phyloP scores from a whole-genome alignment of 2,888 invertebrate species.

The Oxytorus armatus region DNA sequence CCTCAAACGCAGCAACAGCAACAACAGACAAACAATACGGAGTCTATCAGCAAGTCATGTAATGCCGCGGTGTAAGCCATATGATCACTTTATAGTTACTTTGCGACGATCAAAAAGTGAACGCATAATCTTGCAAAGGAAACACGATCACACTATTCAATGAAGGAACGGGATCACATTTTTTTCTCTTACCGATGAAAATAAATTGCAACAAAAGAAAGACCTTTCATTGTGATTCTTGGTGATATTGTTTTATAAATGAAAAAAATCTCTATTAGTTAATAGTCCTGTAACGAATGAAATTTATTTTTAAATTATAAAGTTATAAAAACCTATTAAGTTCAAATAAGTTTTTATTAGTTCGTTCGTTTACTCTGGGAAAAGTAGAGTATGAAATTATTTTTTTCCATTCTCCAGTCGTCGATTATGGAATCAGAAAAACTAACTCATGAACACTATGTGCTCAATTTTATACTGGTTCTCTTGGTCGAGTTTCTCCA shows the following conservation, averaged over 20 bases:
- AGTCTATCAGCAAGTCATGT: conserved; percentile 80
- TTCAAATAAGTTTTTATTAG: no score
- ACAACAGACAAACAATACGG: conserved; percentile 75
- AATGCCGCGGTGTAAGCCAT: conserved; percentile 81
- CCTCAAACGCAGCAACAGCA: conserved; percentile 69
- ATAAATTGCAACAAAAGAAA: neutral
- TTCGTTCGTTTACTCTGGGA: no score
- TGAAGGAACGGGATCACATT: neutral
- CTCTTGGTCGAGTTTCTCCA: neutral
- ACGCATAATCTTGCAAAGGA: no score
- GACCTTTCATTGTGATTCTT: neutral
- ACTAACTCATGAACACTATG: neutral
- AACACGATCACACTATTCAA: no score
- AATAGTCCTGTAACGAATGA: neutral
- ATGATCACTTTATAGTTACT: neutral
- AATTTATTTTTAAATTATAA: neutral
- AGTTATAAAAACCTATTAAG: no score
- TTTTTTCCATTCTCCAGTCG: neutral
- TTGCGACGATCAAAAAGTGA: neutral
- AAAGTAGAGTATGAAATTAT: neutral
- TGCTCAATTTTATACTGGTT: neutral
- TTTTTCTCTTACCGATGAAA: no score
- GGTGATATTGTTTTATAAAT: no score
- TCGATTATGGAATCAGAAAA: neutral
- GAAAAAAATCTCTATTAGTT: neutral